phyloP scores from a whole-genome alignment of 2,888 invertebrate genomes.

The Cerastis leucographa region DNA sequence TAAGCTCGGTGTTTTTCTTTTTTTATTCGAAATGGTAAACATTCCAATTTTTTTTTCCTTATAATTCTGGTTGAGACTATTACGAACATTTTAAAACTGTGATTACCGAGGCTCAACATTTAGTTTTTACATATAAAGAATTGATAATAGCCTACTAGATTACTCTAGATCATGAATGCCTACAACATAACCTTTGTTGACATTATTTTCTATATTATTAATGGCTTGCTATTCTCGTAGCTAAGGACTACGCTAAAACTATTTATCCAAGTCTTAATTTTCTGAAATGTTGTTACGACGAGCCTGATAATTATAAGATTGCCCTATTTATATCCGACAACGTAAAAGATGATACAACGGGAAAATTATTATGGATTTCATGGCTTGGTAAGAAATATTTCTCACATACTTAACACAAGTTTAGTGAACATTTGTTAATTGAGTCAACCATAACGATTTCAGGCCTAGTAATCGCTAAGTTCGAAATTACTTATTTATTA shows the following conservation, averaged over 20 bases:
- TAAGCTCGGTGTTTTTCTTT: neutral
- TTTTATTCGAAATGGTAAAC: neutral
- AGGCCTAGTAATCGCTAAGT: neutral
- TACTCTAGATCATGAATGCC: neutral
- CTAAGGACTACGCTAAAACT: neutral
- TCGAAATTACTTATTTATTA: neutral
- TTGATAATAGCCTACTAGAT: neutral
- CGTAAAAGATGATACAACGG: neutral
- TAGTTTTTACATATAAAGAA: neutral
- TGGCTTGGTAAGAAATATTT: slow-evolving; percentile 7
- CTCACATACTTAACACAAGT: neutral
- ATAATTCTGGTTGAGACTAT: neutral
- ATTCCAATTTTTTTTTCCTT: neutral
- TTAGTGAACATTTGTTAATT: neutral
- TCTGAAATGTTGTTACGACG: neutral
- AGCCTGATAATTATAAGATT: neutral
- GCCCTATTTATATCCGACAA: neutral
- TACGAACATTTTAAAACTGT: neutral
- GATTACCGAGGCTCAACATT: neutral
- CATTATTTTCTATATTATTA: neutral
- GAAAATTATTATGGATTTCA: neutral
- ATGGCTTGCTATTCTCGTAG: neutral
- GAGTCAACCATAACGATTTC: neutral
- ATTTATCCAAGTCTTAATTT: neutral
- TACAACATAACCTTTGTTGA: neutral